Evolutionary conservation across 2,113 vertebrate genomes (phyloP), one percentile per base, ranked within the genome.

Genomic region (Dryoscopus gambensis): DNA sequence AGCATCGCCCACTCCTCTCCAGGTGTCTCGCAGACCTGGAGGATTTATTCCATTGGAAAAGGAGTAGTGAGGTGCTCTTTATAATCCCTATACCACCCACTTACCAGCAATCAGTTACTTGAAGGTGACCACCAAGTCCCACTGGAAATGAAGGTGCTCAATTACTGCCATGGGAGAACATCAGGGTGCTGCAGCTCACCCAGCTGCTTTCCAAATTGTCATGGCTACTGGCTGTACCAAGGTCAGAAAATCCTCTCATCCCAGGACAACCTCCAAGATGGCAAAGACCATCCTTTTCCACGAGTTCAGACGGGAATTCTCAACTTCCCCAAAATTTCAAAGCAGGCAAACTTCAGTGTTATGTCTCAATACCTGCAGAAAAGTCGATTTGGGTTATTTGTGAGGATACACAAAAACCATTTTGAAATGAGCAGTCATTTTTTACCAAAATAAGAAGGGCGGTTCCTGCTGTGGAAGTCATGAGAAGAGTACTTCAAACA

Each of bases 81-180:
- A 53, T 60, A 84, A 69, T 11, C 56, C 25, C n/a, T 40, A 27
- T 15, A 50, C 15, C 18, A 52, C 13, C 21, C 27, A 53, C 24
- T 59, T 25, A 57, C 10, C 31, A n/a, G 23, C 19, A 62, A 35
- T 7, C 49, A 62, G 8, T 31, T 62, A 65, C 22, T 67, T 56
- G 44, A 85, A 65, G 35, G 15, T 22, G 25, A 83, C 50, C 20
- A 59, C 12, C 7, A 15, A 63, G 33, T 50, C 31, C 28, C 2
- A 4, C 15, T 33, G 53, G 53, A 86, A 40, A 37, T 2, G 11
- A 67, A 40, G 18, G 23, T 70, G 40, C 56, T 79, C 52, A 49
- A 23, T 33, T 17, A 47, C 15, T 22, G 30, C 28, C 2, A 0
- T 2, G 0, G 31, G 12, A 64, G 15, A 84, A 65, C 0, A 0